Evolutionary conservation across 1,140 invertebrate species (phyloP).

Genomic region (Euglossa dilemma): DNA sequence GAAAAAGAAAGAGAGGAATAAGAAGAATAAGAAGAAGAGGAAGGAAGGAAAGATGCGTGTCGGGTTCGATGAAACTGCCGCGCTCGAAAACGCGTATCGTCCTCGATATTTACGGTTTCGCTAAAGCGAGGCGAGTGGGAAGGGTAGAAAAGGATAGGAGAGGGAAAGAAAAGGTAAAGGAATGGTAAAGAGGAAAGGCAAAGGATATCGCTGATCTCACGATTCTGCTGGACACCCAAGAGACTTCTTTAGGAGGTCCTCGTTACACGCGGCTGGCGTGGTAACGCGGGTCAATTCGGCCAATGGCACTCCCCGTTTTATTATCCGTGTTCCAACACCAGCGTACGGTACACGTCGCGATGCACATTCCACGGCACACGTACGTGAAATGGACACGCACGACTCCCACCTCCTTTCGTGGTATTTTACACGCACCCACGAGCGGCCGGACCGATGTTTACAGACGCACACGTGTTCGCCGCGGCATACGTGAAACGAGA

Average conservation of each 20-base stretch:
- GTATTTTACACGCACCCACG: conserved; percentile 44
- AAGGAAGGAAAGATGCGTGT: no score
- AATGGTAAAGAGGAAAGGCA: no score
- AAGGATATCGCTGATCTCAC: conserved; percentile 6
- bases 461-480: conserved; percentile 15
- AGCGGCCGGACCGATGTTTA: background rate
- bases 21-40: background rate
- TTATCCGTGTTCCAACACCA: conserved; percentile 32
- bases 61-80: background rate
- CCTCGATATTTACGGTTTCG: conserved; percentile 30
- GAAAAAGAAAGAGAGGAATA: background rate
- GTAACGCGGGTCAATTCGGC: conserved; percentile 65
- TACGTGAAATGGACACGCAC: background rate
- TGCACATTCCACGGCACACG: conserved; percentile 48
- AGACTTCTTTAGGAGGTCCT: conserved; percentile 10
- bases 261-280: background rate
- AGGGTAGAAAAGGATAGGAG: no score
- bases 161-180: background rate
- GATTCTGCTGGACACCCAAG: background rate
- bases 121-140: background rate
- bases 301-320: conserved; percentile 69
- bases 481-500: conserved; percentile 38
- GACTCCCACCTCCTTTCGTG: conserved; percentile 38
- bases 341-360: conserved; percentile 1
- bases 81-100: conserved; percentile 8